Base-by-base conservation (phyloP, 2,888 invertebrate species). In the Volucella inflata region DNA sequence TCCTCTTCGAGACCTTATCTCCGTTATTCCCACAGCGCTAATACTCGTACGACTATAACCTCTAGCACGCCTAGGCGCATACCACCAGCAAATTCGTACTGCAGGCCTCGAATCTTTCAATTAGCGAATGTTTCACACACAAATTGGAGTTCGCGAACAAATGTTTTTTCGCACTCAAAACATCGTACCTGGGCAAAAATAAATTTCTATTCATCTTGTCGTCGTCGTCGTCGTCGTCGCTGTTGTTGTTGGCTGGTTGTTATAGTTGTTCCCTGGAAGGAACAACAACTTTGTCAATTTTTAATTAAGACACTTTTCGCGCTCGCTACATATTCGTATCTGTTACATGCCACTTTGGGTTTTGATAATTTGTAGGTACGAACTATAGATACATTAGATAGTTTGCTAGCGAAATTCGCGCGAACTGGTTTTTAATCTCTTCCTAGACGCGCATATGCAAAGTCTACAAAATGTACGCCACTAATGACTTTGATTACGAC, bases 261-360 rank as follows among this genome's bases (percentile, higher is more conserved):
- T n/a, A 12, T 40, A 36, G 40, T 44, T n/a, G 12, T 44, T n/a
- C 44, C n/a, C 12, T 44, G 17, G 0, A 14, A 17, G 12, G 30
- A 30, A 30, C 17, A 77, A 77, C 80, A 72, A 76, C 80, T 85
- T 72, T 64, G 81, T 81, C 77, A 77, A 70, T 40, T 76, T 60
- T 55, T 81, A 85, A 81, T 85, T 81, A 81, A 85, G 81, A 80
- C 68, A 77, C 72, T 51, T 80, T 72, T 74, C 64, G 57, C 8
- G n/a, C 14, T 17, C 60, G 36, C 11, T 55, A 62, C 46, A 17
- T 53, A 77, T 30, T 30, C 60, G 67, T 79, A 59, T 80, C 76
- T 8, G 36, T 75, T 79, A 75, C 79, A 76, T 51, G 80, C 60
- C 80, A 85, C 76, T 85, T 80, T 44, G 30, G 62, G 67, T 80